These are phyloP conservation scores for Trochalopteron elliotii DNA, from an alignment of 2,113 vertebrate genomes.

Conservation along the genomic window DNA sequence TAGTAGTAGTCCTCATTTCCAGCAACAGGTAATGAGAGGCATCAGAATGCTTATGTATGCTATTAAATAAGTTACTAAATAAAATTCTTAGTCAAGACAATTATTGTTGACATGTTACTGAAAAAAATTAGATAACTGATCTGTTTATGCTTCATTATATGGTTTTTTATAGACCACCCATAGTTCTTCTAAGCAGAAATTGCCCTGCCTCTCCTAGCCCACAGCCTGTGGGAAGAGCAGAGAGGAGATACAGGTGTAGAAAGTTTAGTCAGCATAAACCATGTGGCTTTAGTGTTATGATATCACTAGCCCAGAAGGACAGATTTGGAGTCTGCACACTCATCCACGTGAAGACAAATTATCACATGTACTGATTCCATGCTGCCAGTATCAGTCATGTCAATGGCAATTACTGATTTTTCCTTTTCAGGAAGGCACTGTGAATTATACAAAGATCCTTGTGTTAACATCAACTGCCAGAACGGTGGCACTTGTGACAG, in stretches of 20 bases:
- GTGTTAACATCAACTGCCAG: constrained; percentile 87
- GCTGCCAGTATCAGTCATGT: background rate
- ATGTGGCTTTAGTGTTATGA: background rate
- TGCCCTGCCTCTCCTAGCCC: background rate
- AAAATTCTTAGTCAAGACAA: background rate
- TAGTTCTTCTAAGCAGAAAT: background rate
- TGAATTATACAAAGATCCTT: constrained; percentile 92
- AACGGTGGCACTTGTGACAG: constrained; percentile 92
- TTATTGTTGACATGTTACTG: background rate
- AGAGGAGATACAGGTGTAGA: background rate
- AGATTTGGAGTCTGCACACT: background rate
- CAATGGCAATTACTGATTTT: background rate
- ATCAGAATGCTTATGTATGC: background rate
- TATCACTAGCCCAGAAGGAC: background rate
- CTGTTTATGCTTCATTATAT: background rate
- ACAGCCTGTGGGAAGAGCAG: background rate
- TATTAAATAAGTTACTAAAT: background rate
- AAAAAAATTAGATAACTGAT: background rate
- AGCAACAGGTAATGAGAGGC: background rate
- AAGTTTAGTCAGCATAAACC: background rate
- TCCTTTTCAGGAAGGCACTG: constrained; percentile 84
- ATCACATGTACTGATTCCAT: background rate
- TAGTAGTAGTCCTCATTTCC: background rate
- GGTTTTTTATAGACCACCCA: background rate
- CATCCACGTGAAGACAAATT: background rate